phyloP scores from a whole-genome alignment of 1,140 invertebrate genomes.

The Parapsyche elsis region DNA sequence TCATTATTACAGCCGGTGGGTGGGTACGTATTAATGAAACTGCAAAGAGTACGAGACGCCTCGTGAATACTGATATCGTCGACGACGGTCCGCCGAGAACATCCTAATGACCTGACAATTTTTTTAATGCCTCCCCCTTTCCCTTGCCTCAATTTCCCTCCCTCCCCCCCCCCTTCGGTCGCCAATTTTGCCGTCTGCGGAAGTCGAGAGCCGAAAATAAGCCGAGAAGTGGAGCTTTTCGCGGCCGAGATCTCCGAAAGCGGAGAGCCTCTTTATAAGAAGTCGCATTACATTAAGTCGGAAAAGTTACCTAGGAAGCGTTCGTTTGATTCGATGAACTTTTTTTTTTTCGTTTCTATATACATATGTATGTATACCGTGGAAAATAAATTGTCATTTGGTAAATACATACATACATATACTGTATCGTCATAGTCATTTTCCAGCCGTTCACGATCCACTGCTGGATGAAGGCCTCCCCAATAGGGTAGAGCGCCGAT shows the following conservation, averaged over 20 bases:
- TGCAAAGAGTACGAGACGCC: constrained; percentile 29
- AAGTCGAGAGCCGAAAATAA: background rate
- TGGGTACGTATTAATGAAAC: constrained; percentile 50
- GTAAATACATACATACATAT: no score
- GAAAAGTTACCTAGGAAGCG: no score
- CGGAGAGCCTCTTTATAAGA: no score
- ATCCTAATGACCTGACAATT: constrained; percentile 37
- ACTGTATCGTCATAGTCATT: no score
- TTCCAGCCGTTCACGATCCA: no score
- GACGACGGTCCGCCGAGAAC: background rate
- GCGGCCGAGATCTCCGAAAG: background rate
- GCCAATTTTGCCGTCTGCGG: background rate
- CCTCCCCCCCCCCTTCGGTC: background rate
- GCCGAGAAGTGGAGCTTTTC: background rate
- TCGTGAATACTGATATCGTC: constrained; percentile 43
- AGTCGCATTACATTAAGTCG: no score
- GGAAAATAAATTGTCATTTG: no score
- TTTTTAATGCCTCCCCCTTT: constrained; percentile 33
- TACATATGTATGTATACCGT: no score
- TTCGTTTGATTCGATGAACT: no score
- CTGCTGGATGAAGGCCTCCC: no score
- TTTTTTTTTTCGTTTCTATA: no score
- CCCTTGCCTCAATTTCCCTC: background rate
- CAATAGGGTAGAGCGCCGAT: no score
- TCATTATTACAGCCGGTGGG: constrained; percentile 40